Base-by-base conservation (phyloP, 2,888 invertebrate genomes). In the Aspidapion aeneum region DNA sequence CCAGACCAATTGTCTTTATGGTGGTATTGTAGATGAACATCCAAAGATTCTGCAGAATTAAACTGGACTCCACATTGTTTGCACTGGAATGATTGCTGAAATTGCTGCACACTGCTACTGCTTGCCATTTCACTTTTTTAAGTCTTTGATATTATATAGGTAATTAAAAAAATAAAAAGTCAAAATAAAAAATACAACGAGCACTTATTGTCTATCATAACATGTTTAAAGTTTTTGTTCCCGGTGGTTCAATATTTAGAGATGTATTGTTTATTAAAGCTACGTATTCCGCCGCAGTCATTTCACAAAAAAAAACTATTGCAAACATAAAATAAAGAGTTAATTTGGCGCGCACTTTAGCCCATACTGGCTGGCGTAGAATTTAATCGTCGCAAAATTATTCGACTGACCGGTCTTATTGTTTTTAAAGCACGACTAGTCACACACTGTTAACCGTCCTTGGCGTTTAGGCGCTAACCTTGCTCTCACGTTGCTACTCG, bases 1-100 rank as follows among this genome's bases (percentile, higher is more conserved):
- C 83, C 85, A 59, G 86, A 87, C 91, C 91, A 91, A 75, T 90
- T 90, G 75, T 91, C 90, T 78, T 90, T 89, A 90, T 70, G 75
- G 90, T 70, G 75, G 79, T 91, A 92, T 75, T 89, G 88, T 73
- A 90, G 82, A 80, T 92, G 92, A 68, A 91, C 91, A 74, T 91
- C 89, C 70, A 92, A 83, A 65, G 90, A 91, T 74, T 89, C 89
- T 64, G 86, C 85, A 72, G 90, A 89, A 77, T 92, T 90, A 76
- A 92, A 86, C 74, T 85, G 86, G 70, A 90, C 81, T 74, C 87
- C 88, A 82, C 91, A 92, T 79, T 90, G 87, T 79, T 88, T 88
- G 81, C 91, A 92, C 77, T 86, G 87, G 78, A 86, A 86, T 73
- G 86, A 85, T 75, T 83, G 83, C 69, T 77, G 80, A 70, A 75